Evolutionary conservation across 2,888 invertebrate genomes (phyloP), one percentile per base, ranked within the genome.

Genomic region (Cerastoderma edule): DNA sequence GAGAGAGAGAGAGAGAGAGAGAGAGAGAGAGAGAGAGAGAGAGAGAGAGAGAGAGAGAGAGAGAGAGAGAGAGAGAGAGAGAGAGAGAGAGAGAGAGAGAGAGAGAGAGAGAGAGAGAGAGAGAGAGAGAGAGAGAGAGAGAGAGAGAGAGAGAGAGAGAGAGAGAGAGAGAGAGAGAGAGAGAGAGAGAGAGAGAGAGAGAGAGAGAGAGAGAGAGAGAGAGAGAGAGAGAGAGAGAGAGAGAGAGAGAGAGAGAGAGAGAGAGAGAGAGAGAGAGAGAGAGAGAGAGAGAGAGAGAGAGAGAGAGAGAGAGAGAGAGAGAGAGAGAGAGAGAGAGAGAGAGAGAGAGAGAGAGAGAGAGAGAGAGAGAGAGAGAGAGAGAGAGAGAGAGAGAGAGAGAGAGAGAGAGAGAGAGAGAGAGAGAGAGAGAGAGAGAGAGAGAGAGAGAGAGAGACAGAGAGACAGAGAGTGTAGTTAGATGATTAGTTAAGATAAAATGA

Each of bases 21-120:
- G 39, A 39, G 39, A 39, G 39, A 39, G 39, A 39, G 39, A 39
- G 39, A 39, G 39, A 39, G 39, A 39, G 39, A 39, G 39, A 39
- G 39, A 39, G 39, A 39, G 39, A 39, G 39, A 39, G 39, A 39
- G 39, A 39, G 39, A 39, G 39, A 39, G 39, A 39, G 39, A 39
- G 39, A 39, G 39, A 39, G 39, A 39, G 39, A 39, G 39, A 39
- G 39, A 39, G 39, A 39, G 39, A 39, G 39, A 39, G 39, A 39
- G 39, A 39, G 39, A 39, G 39, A 39, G 39, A 39, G 39, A 39
- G 39, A 39, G 39, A 39, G 39, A 39, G 39, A 39, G 39, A 39
- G 39, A 39, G 39, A 39, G 39, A 39, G 39, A 39, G 39, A 39
- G 16, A 39, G 39, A 16, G 39, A 39, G 39, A 39, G 39, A 39